Percentiles rank a stretch among this genome's conserved stretches.
These are phyloP conservation scores for Pseudoatta argentina DNA, from an alignment of 1,140 invertebrate genomes.

Conservation along the genomic window DNA sequence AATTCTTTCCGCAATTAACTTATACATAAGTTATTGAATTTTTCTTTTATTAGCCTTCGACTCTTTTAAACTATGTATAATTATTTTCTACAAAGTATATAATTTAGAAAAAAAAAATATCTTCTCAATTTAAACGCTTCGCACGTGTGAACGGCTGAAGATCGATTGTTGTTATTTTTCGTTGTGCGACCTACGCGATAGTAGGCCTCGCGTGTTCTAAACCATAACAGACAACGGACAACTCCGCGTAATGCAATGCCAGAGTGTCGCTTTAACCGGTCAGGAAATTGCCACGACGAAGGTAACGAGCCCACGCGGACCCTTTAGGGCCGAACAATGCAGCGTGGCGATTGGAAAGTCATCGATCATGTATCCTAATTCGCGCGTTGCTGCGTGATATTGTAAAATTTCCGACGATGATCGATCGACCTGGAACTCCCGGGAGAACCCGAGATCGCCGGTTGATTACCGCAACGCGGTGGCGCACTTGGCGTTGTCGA, in stretches of 20 bases:
- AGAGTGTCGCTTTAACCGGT: slow-evolving; percentile 29
- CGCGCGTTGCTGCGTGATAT: slow-evolving; percentile 69
- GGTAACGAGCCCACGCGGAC: slow-evolving; percentile 10
- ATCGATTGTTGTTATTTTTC: slow-evolving; percentile 45
- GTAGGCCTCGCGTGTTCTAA: neutral
- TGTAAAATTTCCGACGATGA: slow-evolving; percentile 81
- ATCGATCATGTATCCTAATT: slow-evolving; percentile 81
- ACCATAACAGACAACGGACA: neutral
- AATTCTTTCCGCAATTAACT: neutral
- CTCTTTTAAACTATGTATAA: neutral
- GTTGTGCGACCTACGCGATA: slow-evolving; percentile 7
- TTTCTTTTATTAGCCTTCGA: neutral
- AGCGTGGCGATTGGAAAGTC: slow-evolving; percentile 80
- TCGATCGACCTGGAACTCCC: slow-evolving; percentile 74
- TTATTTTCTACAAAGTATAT: neutral
- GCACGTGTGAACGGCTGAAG: neutral
- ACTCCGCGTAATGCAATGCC: neutral
- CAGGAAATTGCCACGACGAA: slow-evolving; percentile 25
- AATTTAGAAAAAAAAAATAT: slow-evolving; percentile 1
- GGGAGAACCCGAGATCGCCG: slow-evolving; percentile 10
- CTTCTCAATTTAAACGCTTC: slow-evolving; percentile 1
- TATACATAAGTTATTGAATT: neutral
- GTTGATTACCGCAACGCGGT: slow-evolving; percentile 33
- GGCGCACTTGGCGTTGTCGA: neutral
- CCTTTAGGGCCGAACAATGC: slow-evolving; percentile 68